A percentile compares a stretch with the other conserved stretches of the same genome.
Evolutionary conservation across 2,113 vertebrate species (phyloP).

Genomic region (Phyllostomus hastatus): DNA sequence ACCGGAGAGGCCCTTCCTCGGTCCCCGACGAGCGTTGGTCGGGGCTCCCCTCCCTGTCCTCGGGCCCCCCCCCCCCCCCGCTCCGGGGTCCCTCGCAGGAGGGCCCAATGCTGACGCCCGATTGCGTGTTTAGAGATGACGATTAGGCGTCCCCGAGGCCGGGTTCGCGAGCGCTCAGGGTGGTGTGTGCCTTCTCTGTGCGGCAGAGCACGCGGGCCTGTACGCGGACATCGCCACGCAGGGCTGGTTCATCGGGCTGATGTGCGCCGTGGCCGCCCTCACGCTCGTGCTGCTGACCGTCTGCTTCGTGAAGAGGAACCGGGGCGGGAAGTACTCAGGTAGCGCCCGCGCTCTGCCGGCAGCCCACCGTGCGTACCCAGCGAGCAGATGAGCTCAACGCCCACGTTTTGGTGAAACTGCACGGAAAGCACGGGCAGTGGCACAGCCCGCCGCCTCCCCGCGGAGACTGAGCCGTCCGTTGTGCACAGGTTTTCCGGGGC

Average conservation of each 20-base stretch:
- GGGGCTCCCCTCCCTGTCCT: not conserved
- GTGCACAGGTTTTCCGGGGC: too few species aligned
- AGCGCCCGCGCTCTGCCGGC: not conserved
- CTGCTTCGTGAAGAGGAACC: conserved; percentile 97
- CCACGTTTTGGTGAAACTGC: too few species aligned
- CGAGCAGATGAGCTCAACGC: too few species aligned
- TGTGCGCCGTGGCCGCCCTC: conserved; percentile 95
- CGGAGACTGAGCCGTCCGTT: too few species aligned
- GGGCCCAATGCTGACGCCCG: not conserved
- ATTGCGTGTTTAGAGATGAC: not conserved
- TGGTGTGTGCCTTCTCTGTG: conserved; percentile 24
- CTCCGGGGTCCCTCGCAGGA: not conserved
- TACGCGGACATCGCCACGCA: conserved; percentile 92
- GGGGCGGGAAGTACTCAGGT: conserved; percentile 98
- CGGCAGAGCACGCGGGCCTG: conserved; percentile 89
- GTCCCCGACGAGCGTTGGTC: not conserved
- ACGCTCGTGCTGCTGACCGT: conserved; percentile 91
- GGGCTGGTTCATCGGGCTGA: conserved; percentile 98
- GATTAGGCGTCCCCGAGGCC: not conserved
- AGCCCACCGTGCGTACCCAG: too few species aligned
- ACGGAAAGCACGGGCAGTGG: too few species aligned
- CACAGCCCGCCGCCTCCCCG: too few species aligned
- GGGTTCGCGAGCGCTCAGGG: not conserved
- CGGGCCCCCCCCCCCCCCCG: not conserved
- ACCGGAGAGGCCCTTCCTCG: not conserved